Percentiles rank a stretch among this genome's conserved stretches.
Evolutionary conservation across 1,140 invertebrate genomes (phyloP).

Genomic region (Archegozetes longisetosus): DNA sequence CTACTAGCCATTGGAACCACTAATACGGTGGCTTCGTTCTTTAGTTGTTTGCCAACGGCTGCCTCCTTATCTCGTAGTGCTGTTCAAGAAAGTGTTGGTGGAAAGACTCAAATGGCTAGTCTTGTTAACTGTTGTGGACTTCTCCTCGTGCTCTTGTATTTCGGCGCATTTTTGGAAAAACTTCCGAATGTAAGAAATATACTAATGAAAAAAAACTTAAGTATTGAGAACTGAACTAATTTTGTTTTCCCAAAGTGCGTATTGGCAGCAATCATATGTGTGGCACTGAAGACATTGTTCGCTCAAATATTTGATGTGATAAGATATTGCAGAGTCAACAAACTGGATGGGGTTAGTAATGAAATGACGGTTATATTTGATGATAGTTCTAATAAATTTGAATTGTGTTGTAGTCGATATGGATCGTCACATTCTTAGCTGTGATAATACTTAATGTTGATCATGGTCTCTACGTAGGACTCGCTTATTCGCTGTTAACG

Average conservation of each 20-base stretch:
- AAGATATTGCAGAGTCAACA: slow-evolving; percentile 56
- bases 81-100: slow-evolving; percentile 13
- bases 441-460: slow-evolving; percentile 73
- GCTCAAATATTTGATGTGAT: slow-evolving; percentile 55
- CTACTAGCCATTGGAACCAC: slow-evolving; percentile 23
- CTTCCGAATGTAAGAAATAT: slow-evolving; percentile 47
- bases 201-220: background rate
- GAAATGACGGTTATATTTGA: no score
- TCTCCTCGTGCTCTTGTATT: slow-evolving; percentile 55
- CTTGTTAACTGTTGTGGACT: slow-evolving; percentile 47
- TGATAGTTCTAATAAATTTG: background rate
- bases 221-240: slow-evolving; percentile 9
- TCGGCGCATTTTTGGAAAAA: slow-evolving; percentile 64
- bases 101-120: slow-evolving; percentile 24
- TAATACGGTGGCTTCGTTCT: slow-evolving; percentile 23
- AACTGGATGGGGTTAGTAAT: slow-evolving; percentile 46
- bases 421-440: slow-evolving; percentile 59
- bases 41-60: slow-evolving; percentile 20
- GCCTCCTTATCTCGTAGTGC: slow-evolving; percentile 9
- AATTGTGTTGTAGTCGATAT: slow-evolving; percentile 36
- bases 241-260: slow-evolving; percentile 43
- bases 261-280: slow-evolving; percentile 71
- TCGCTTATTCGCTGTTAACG: slow-evolving; percentile 32
- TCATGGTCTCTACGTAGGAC: slow-evolving; percentile 51
- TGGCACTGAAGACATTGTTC: slow-evolving; percentile 81